These are phyloP conservation scores for Pogonophryne albipinna DNA, from an alignment of 2,797 vertebrate species.

Conservation along the genomic window DNA sequence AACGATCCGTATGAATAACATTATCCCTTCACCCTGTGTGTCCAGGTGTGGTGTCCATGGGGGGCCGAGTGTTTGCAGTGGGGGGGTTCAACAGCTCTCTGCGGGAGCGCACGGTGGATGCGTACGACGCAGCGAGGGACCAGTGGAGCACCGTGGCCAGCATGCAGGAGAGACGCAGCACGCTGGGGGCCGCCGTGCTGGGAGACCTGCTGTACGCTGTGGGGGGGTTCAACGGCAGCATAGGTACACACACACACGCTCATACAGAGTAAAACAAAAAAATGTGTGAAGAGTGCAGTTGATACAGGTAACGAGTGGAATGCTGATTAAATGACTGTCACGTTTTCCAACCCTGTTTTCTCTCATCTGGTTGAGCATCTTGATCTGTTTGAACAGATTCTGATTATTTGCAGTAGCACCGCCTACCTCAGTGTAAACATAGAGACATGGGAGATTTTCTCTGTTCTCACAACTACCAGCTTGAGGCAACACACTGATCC, in stretches of 20 bases:
- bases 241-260: slow-evolving; percentile 84
- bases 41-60: slow-evolving; percentile 94
- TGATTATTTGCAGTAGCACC: neutral
- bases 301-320: neutral
- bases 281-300: neutral
- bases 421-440: neutral
- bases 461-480: neutral
- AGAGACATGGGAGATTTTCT: neutral
- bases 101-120: slow-evolving; percentile 93
- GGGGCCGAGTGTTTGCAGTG: slow-evolving; percentile 91
- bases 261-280: neutral
- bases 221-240: slow-evolving; percentile 96
- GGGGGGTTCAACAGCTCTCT: slow-evolving; percentile 96
- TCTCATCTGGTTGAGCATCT: neutral
- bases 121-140: slow-evolving; percentile 91
- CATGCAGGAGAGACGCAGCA: slow-evolving; percentile 97
- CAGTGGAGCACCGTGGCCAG: slow-evolving; percentile 93
- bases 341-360: neutral
- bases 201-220: slow-evolving; percentile 94
- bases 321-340: neutral
- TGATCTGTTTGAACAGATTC: neutral
- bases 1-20: neutral
- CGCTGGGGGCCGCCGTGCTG: slow-evolving; percentile 92
- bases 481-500: neutral
- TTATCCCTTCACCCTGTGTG: neutral